Conservation (phyloP, 2,888 invertebrate genomes). For the Agrilus mali region DNA sequence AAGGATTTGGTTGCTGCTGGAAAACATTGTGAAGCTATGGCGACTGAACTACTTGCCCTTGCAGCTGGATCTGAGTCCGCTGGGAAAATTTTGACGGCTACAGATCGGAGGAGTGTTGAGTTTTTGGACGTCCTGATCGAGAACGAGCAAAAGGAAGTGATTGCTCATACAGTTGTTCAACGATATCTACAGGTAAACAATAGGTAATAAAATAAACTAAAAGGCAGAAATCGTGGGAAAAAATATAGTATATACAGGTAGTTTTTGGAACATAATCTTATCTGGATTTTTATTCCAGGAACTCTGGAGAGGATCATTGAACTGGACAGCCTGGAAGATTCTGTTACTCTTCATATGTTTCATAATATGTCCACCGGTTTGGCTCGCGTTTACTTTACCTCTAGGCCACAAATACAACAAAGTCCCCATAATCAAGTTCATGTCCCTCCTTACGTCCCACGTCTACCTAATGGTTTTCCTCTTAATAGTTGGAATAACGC, state of each 20-base stretch:
- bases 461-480: constrained; percentile 92
- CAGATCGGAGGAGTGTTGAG: constrained; percentile 86
- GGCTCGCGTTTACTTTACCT: constrained; percentile 91
- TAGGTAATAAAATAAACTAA: constrained; percentile 33
- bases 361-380: constrained; percentile 89
- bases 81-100: constrained; percentile 86
- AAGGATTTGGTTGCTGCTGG: constrained; percentile 93
- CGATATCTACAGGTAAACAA: constrained; percentile 80
- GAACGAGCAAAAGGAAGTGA: constrained; percentile 96
- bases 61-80: constrained; percentile 93
- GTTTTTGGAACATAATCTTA: background rate
- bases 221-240: background rate
- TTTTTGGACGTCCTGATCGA: constrained; percentile 95
- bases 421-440: constrained; percentile 99
- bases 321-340: constrained; percentile 93
- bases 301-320: constrained; percentile 94
- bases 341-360: constrained; percentile 86
- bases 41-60: constrained; percentile 85
- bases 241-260: background rate
- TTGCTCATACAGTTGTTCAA: constrained; percentile 94
- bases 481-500: constrained; percentile 79
- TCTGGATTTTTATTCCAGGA: constrained; percentile 52
- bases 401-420: constrained; percentile 92
- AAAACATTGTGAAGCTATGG: constrained; percentile 95
- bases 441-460: constrained; percentile 98